Conservation (phyloP, 2,797 vertebrate species). For the Okamejei kenojei region DNA sequence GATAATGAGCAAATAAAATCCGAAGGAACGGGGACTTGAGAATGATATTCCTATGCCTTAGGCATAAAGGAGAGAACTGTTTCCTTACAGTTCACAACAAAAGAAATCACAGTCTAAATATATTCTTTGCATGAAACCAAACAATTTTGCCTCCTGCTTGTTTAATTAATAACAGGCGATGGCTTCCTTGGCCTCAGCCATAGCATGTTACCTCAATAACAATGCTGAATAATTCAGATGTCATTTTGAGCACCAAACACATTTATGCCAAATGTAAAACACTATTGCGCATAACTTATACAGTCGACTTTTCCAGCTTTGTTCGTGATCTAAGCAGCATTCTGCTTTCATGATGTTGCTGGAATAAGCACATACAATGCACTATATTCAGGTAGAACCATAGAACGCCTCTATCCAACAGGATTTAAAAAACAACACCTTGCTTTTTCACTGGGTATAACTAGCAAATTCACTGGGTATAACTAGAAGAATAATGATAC, state of each 20-base stretch:
- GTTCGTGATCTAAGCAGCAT: not conserved
- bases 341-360: not conserved
- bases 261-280: not conserved
- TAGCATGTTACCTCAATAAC: not conserved
- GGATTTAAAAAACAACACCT: not conserved
- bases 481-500: not conserved
- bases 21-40: not conserved
- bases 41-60: not conserved
- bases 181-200: not conserved
- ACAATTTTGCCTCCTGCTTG: not conserved
- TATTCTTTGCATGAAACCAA: not conserved
- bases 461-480: not conserved
- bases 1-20: not conserved
- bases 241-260: not conserved
- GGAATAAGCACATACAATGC: not conserved
- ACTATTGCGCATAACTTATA: not conserved
- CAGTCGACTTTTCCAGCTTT: not conserved
- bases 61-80: not conserved
- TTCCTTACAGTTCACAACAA: not conserved
- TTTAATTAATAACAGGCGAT: constrained; percentile 16
- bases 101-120: not conserved
- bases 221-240: not conserved
- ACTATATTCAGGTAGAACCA: not conserved
- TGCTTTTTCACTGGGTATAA: not conserved
- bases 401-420: not conserved